A percentile compares a stretch with the other conserved stretches of the same genome.
These are phyloP conservation scores for Drosophila paramelanica DNA, from an alignment of 2,888 invertebrate genomes.

Conservation along the genomic window DNA sequence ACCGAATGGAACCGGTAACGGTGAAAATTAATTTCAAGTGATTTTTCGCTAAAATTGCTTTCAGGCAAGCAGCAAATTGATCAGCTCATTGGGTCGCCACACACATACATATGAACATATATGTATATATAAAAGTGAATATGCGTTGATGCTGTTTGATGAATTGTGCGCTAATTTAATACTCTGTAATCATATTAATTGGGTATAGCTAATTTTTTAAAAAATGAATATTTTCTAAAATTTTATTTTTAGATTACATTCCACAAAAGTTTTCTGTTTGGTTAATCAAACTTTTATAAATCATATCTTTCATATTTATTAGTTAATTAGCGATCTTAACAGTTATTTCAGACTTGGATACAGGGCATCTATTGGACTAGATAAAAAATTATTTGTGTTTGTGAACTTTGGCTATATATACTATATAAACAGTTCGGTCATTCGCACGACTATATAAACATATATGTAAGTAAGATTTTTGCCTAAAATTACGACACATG, in stretches of 20 bases:
- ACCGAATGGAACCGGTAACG: slow-evolving; percentile 55
- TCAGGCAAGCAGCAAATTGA: slow-evolving; percentile 50
- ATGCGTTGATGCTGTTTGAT: slow-evolving; percentile 26
- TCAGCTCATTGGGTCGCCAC: slow-evolving; percentile 7
- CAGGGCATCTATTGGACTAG: neutral
- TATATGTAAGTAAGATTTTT: slow-evolving; percentile 1
- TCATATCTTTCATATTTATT: too few species aligned
- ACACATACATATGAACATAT: neutral
- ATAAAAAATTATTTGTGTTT: neutral
- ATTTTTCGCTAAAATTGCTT: slow-evolving; percentile 36
- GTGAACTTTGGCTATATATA: neutral
- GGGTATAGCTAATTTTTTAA: neutral
- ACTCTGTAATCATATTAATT: neutral
- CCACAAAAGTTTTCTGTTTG: too few species aligned
- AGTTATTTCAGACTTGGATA: neutral
- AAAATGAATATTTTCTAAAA: too few species aligned
- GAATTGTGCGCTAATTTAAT: slow-evolving; percentile 1
- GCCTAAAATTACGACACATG: slow-evolving; percentile 3
- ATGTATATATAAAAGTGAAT: neutral
- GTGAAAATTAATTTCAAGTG: slow-evolving; percentile 63
- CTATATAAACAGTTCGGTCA: neutral
- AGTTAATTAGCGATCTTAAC: neutral
- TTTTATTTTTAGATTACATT: too few species aligned
- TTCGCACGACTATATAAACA: slow-evolving; percentile 1
- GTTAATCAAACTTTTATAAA: too few species aligned